These are phyloP conservation scores for Apis florea DNA, from an alignment of 1,140 invertebrate species.

Conservation along the genomic window DNA sequence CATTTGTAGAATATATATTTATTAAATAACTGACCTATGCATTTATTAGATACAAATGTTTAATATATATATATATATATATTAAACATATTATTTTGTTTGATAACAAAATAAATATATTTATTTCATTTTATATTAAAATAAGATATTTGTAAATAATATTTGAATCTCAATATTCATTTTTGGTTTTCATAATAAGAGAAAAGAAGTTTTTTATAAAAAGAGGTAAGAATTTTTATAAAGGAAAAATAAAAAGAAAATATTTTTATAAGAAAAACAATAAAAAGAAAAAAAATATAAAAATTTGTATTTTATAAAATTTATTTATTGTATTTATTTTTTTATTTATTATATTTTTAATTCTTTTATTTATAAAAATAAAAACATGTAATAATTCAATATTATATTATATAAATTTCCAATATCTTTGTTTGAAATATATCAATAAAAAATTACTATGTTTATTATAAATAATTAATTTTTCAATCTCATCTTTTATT, in stretches of 20 bases:
- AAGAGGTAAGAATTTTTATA: background rate
- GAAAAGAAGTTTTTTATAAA: too few relatives aligned
- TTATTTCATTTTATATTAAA: background rate
- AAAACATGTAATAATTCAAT: background rate
- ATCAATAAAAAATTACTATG: background rate
- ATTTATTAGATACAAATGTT: background rate
- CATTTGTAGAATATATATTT: slow-evolving; percentile 4
- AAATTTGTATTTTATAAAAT: background rate
- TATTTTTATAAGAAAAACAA: too few relatives aligned
- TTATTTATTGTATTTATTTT: background rate
- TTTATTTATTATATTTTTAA: background rate
- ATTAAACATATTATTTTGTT: background rate
- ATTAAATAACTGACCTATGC: background rate
- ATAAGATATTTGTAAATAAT: slow-evolving; percentile 10
- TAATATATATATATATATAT: background rate
- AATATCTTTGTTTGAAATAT: too few relatives aligned
- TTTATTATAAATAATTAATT: background rate
- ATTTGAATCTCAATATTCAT: background rate
- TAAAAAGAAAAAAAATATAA: background rate
- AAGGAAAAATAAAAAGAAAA: background rate
- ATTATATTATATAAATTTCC: too few relatives aligned
- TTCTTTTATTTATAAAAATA: slow-evolving; percentile 12
- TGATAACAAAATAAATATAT: background rate
- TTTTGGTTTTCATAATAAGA: background rate
- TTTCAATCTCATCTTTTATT: background rate